Evolutionary conservation across 1,140 invertebrate species (phyloP), one percentile per base, ranked within the genome.

Genomic region (Cryptotermes secundus): DNA sequence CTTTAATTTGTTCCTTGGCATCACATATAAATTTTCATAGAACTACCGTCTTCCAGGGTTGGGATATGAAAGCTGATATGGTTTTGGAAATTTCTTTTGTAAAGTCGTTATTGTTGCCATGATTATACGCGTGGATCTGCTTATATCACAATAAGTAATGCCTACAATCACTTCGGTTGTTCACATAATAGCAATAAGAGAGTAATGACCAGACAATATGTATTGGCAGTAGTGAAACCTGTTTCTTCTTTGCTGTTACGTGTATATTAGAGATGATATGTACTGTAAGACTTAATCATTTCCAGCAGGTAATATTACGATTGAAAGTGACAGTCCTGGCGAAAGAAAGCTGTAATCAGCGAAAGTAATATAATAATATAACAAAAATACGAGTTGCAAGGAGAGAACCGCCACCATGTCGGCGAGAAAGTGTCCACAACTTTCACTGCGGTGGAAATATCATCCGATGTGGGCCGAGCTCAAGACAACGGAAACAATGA

Each of bases 311-410:
- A 72, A 72, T 72, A 72, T n/a, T 3, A 31, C n/a, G 7, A 72
- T 2, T 31, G 59, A 72, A 72, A 72, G 59, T 72, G 59, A 72
- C 59, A 72, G 59, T 72, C 59, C 59, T 72, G n/a, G 59, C 59
- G 31, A 72, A 72, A 6, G 59, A 72, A 72, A 72, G 59, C 59
- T 72, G 59, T 72, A 72, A 72, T 72, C 59, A 72, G 59, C 59
- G 59, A 72, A 72, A 72, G 59, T 72, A 72, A 72, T 72, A 72
- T 72, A 72, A 72, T 31, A 72, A 31, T 31, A 72, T n/a, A 72
- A 72, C 59, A 72, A 72, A 72, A 72, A 72, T 72, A 72, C 59
- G 59, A 72, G 59, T n/a, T n/a, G 59, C 31, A 31, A 72, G 59
- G 59, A 72, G 59, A 72, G 31, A 72, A 72, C 59, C 31, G 59